Conservation (phyloP, 2,113 vertebrate species). For the chimpanzee (Pan troglodytes) region DNA sequence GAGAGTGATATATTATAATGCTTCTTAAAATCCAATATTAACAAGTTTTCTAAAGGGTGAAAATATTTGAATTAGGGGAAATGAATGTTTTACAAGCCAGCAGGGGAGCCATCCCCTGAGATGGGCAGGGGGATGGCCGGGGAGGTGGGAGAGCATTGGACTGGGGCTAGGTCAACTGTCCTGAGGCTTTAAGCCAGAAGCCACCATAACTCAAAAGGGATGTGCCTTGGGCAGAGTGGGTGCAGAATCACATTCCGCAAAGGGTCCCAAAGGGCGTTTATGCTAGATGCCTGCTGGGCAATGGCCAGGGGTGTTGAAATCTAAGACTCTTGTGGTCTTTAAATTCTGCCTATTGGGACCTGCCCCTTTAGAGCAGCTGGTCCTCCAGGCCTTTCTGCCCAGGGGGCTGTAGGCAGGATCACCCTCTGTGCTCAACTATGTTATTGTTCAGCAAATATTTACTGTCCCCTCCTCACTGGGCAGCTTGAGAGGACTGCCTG, state of each 20-base stretch:
- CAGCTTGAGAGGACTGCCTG: neutral
- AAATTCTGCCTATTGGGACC: neutral
- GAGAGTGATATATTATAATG: constrained; percentile 28
- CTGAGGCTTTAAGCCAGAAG: neutral
- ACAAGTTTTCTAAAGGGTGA: constrained; percentile 58
- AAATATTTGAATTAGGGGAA: constrained; percentile 70
- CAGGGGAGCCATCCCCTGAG: neutral
- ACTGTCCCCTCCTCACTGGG: neutral
- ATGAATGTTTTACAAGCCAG: constrained; percentile 57
- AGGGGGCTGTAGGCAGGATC: neutral
- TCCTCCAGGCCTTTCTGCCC: neutral
- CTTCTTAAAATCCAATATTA: constrained; percentile 65
- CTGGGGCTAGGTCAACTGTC: neutral
- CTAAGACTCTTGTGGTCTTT: neutral
- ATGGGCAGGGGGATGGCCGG: neutral
- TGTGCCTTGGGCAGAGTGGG: neutral
- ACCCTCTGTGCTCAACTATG: neutral
- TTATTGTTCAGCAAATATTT: neutral
- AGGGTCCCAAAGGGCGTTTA: neutral
- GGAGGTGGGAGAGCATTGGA: neutral
- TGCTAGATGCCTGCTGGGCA: neutral
- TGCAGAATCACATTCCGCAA: neutral
- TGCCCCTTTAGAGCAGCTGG: neutral
- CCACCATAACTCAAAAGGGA: fast-evolving
- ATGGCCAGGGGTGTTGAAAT: fast-evolving